Conservation (phyloP, 2,113 vertebrate genomes). For the Actinemys pallida region DNA sequence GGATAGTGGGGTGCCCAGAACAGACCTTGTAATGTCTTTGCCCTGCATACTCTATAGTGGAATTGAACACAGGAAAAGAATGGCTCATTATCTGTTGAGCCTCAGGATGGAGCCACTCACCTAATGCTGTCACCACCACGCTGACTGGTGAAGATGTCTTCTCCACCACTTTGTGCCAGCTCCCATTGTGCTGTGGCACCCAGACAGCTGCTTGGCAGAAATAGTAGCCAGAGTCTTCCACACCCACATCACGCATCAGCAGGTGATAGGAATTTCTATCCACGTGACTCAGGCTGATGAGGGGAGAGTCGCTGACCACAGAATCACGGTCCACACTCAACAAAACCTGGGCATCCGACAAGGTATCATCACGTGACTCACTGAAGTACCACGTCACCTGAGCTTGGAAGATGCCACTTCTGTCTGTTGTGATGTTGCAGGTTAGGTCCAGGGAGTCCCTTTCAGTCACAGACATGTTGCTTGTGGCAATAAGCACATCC, state of each 20-base stretch:
- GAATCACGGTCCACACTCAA: slow-evolving; percentile 76
- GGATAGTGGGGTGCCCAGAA: background rate
- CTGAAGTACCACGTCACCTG: slow-evolving; percentile 82
- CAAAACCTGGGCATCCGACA: slow-evolving; percentile 69
- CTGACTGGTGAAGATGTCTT: slow-evolving; percentile 69
- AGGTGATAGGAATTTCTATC: slow-evolving; percentile 79
- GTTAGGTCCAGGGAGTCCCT: slow-evolving; percentile 78
- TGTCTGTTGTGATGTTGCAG: slow-evolving; percentile 82
- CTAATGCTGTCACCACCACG: slow-evolving; percentile 75
- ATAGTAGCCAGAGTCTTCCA: slow-evolving; percentile 80
- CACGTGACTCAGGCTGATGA: slow-evolving; percentile 70
- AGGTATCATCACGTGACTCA: slow-evolving; percentile 43
- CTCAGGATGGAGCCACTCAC: slow-evolving; percentile 67
- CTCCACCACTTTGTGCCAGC: slow-evolving; percentile 83
- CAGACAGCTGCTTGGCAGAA: slow-evolving; percentile 82
- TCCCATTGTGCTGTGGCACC: slow-evolving; percentile 78
- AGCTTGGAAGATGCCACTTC: slow-evolving; percentile 69
- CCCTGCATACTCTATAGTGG: background rate
- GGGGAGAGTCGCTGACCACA: slow-evolving; percentile 76
- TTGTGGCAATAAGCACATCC: slow-evolving; percentile 71
- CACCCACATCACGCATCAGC: slow-evolving; percentile 76
- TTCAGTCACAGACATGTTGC: slow-evolving; percentile 75
- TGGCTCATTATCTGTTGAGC: background rate
- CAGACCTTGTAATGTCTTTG: background rate
- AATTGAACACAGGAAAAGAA: background rate